Conservation (phyloP, 2,797 vertebrate genomes). For the Anas bernieri region DNA sequence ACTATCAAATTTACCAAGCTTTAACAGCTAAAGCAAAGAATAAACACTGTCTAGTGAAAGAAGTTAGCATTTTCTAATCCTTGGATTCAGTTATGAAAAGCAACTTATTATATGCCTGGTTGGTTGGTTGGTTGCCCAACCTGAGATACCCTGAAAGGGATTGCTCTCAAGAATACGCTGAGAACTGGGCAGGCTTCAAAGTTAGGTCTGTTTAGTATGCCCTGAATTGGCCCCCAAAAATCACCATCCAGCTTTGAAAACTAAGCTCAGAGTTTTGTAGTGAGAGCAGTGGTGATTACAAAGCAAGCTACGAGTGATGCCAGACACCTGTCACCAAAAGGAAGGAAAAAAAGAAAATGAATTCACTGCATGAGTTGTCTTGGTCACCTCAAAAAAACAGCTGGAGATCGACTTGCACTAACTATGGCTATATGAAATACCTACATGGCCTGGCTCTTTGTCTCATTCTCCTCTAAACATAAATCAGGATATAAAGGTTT, state of each 20-base stretch:
- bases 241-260: constrained; percentile 4
- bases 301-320: constrained; percentile 20
- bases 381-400: neutral
- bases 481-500: neutral
- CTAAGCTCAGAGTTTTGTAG: constrained; percentile 6
- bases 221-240: constrained; percentile 49
- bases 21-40: neutral
- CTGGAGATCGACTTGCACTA: neutral
- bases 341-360: neutral
- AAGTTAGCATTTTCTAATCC: constrained; percentile 15
- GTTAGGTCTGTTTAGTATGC: neutral
- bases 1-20: neutral
- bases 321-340: constrained; percentile 8
- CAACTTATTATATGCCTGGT: neutral
- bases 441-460: neutral
- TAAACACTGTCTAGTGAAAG: neutral
- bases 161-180: neutral
- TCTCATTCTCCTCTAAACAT: neutral
- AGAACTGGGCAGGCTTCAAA: constrained; percentile 5
- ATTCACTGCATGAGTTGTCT: neutral
- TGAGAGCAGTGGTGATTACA: constrained; percentile 5
- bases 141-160: neutral
- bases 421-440: neutral
- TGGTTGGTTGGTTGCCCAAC: constrained; percentile 24
- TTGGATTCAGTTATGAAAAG: neutral